phyloP scores from a whole-genome alignment of 2,888 invertebrate species.

The Copidosoma aretas region DNA sequence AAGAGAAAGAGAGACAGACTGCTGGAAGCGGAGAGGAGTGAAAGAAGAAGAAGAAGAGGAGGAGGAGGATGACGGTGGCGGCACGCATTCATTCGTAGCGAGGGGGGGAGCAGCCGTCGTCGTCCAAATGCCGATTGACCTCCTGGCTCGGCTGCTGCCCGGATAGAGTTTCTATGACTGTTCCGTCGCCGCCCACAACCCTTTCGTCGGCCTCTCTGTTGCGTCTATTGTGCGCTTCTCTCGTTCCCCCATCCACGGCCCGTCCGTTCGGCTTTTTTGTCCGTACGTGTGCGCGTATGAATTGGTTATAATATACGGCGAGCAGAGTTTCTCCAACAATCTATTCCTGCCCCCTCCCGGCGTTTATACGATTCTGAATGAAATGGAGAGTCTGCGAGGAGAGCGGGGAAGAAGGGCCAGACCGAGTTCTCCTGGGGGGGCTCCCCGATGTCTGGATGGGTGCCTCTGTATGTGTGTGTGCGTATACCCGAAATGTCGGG shows the following conservation, averaged over 20 bases:
- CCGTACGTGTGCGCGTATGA: too few species aligned
- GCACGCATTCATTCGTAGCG: slow-evolving; percentile 39
- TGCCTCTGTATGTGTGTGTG: background rate
- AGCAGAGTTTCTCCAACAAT: too few species aligned
- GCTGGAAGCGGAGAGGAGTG: slow-evolving; percentile 12
- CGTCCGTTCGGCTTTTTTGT: background rate
- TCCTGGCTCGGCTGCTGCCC: slow-evolving; percentile 52
- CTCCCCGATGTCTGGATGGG: too few species aligned
- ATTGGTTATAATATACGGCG: too few species aligned
- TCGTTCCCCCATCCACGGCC: background rate
- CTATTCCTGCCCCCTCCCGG: too few species aligned
- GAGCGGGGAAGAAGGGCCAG: too few species aligned
- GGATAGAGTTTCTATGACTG: slow-evolving; percentile 62
- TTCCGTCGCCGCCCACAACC: slow-evolving; percentile 59
- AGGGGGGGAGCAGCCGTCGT: slow-evolving; percentile 34
- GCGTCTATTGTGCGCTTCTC: slow-evolving; percentile 42
- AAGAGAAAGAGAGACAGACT: background rate
- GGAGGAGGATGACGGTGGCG: background rate
- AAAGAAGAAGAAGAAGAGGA: slow-evolving; percentile 11
- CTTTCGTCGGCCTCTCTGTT: slow-evolving; percentile 44
- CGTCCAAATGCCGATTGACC: slow-evolving; percentile 55
- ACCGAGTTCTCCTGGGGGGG: background rate
- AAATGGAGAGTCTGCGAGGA: too few species aligned
- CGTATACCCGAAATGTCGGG: background rate
- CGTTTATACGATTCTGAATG: too few species aligned